Base-by-base conservation (phyloP, 1,140 invertebrate genomes). In the Temnothorax curvispinosus region DNA sequence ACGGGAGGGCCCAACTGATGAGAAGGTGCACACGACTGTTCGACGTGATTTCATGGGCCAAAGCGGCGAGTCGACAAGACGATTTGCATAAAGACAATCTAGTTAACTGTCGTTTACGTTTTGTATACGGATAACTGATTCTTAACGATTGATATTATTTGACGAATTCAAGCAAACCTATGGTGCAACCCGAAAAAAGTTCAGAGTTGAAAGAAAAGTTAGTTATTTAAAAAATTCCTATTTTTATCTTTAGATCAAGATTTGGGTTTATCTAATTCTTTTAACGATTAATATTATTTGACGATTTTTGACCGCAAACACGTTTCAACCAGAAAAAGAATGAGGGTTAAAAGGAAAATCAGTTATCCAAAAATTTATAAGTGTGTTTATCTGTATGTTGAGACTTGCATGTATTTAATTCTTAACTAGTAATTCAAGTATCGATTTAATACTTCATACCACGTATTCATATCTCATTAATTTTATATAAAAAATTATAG, bases 1-100 rank as follows among this genome's bases (percentile, higher is more conserved):
- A 90, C 86, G n/a, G n/a, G 13, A 47, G 6, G 77, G 54, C 78
- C 77, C 81, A 65, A 52, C 52, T 84, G 41, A 90, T 78, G 88
- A 87, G 85, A 87, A 81, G 78, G 44, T 44, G 65, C 65, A 62
- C 52, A 65, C 27, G 64, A 15, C 32, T 32, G 35, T 82, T 72
- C 77, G 85, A 81, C 76, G 38, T 72, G 52, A 82, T 82, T 87
- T 87, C 78, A 87, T 54, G 77, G 52, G 11, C 54, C 21, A 52
- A 82, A 82, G 50, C 27, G 47, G 54, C 81, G 44, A 76, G 60
- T 65, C 60, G 72, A 35, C 32, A 3, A 38, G 18, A 2, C 35
- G 60, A 64, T 65, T 85, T 85, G 60, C 60, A 35, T 78, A 65
- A 85, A 65, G 74, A 77, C 74, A 78, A 77, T 78, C 82, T 84